Evolutionary conservation across 2,113 vertebrate genomes (phyloP).

Genomic region (Emydura subglobosa): DNA sequence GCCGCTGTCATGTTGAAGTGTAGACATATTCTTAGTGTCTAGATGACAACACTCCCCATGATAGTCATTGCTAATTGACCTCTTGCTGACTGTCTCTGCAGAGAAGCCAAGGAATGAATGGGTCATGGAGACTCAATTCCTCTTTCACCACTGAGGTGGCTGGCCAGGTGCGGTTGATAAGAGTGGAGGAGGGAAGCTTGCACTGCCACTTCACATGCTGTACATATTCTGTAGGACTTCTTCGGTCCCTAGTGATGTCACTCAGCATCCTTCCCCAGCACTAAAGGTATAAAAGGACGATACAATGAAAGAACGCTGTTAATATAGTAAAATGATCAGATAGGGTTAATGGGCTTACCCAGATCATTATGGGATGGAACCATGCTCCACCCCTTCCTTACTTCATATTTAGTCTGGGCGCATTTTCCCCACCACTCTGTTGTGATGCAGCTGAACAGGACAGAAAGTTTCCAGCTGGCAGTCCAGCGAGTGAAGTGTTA

Average conservation of each 20-base stretch:
- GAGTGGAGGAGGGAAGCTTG: constrained; percentile 5
- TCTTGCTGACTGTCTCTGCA: constrained; percentile 2
- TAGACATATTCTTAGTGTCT: neutral
- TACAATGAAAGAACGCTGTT: neutral
- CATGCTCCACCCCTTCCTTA: neutral
- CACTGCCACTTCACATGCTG: neutral
- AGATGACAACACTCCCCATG: constrained; percentile 26
- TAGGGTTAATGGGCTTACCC: neutral
- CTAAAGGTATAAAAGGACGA: neutral
- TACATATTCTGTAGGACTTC: neutral
- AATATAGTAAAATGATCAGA: neutral
- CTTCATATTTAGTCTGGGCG: neutral
- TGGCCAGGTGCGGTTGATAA: neutral
- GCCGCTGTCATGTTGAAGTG: neutral
- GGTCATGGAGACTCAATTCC: constrained; percentile 45
- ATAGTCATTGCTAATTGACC: constrained; percentile 56
- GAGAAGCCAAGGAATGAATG: constrained; percentile 36
- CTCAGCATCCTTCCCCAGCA: neutral
- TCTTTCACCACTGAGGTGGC: constrained; percentile 1
- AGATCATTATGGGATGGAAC: neutral
- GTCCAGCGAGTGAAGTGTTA: neutral
- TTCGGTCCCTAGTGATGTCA: neutral
- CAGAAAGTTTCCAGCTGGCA: neutral
- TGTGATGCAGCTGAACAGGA: neutral
- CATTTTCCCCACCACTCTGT: neutral